Evolutionary conservation across 2,888 invertebrate species (phyloP), one percentile per base, ranked within the genome.

Genomic region (Erebia ligea): DNA sequence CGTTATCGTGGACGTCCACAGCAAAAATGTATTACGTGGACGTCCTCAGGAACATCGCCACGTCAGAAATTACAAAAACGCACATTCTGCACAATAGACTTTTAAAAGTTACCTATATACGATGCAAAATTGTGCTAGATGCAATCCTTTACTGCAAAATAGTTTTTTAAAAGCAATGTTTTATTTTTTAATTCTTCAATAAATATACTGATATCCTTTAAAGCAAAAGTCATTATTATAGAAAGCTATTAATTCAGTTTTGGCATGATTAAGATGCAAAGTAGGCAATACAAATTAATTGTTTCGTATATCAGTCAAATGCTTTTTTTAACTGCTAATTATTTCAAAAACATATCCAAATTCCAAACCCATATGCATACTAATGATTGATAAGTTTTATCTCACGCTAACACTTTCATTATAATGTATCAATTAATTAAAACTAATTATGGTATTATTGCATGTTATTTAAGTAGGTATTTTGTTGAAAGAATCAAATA

Each of bases 341-440:
- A 59, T 42, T 59, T 17, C 42, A 19, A 40, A n/a, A 58, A 42
- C 40, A 58, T 40, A 58, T 17, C 19, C 19, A 13, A 58, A 21
- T 1, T 17, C 19, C 19, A 13, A 58, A 21, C 6, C 19, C 21
- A 48, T 48, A 15, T 21, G 21, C 62, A 62, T 62, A 21, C 21
- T 62, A 62, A 62, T 62, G 21, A 62, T 42, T 59, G 48, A 57
- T 62, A 45, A 62, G 45, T 21, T n/a, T 42, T 21, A 62, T 62
- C 62, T 15, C 8, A 21, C 8, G 15, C 62, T 45, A 45, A 42
- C 42, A 61, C 59, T 61, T 45, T 19, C 61, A 45, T 13, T 25
- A 61, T 61, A 45, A 42, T 11, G 13, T 45, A 21, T 13, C 25
- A 62, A 62, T 62, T 62, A 62, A 62, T 34, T 34, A 34, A 34